Evolutionary conservation across 2,888 invertebrate species (phyloP), one percentile per base, ranked within the genome.

Genomic region (Lasioglossum zephyrum): DNA sequence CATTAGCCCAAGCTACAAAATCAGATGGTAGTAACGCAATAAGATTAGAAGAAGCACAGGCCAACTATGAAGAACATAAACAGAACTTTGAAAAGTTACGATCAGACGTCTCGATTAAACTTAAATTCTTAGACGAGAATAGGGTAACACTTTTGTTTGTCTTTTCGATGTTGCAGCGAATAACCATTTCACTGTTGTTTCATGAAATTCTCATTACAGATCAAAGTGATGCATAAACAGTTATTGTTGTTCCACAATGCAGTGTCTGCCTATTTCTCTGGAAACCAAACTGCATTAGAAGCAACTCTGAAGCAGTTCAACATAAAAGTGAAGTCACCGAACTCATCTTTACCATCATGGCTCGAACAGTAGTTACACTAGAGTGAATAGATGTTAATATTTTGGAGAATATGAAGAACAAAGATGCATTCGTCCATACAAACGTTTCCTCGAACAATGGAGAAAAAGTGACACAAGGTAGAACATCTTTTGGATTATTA

Each of bases 201-300:
- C 22, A 57, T 53, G n/a, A 22, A 77, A 36, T 53, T 73, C 26
- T 76, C 60, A 76, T 91, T 88, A 22, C 87, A 99, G 98, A 98
- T 99, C 93, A 99, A 99, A 96, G 99, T 99, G 92, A 99, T 99
- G 99, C 99, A 99, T 96, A 99, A 99, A 95, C 99, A 99, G 95
- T 96, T 99, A 89, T 96, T 99, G 81, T 96, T 99, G 92, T 98
- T 99, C 95, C 99, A 99, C 96, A 99, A 99, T 96, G 99, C 99
- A 2, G 97, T 99, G 83, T 98, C 99, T 53, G 99, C 99, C 11
- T 99, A 99, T 96, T 99, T 99, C 96, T 98, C 99, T 93, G 99
- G 99, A 79, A 99, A 99, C 96, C 98, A 98, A 95, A 97, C 97
- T 86, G 98, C 98, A 86, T 96, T 99, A 81, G 99, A 99, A 95